Evolutionary conservation across 2,797 vertebrate species (phyloP).

Genomic region (Lates japonicus): DNA sequence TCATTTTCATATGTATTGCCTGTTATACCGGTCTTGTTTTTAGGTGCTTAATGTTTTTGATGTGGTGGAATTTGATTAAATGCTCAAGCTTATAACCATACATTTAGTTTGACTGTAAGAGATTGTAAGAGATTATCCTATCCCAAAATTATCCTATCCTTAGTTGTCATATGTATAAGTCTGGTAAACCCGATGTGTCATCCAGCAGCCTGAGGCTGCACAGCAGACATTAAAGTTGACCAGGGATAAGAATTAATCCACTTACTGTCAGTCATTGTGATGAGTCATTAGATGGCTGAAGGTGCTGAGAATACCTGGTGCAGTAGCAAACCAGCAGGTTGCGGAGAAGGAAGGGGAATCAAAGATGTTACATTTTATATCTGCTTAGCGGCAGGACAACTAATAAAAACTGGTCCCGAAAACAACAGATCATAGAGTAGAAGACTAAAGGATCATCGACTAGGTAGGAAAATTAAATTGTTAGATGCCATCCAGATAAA

Average conservation of each 20-base stretch:
- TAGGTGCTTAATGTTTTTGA: too few species aligned
- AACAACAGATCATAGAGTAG: not conserved
- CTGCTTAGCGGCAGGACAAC: not conserved
- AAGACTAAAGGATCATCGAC: too few species aligned
- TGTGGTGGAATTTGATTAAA: not conserved
- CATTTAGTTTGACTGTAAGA: too few species aligned
- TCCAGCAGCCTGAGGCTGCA: constrained; percentile 15
- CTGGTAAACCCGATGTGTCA: constrained; percentile 27
- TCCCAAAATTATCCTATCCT: not conserved
- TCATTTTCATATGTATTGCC: too few species aligned
- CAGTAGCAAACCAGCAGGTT: constrained; percentile 9
- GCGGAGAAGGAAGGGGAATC: not conserved
- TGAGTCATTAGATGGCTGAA: constrained; percentile 50
- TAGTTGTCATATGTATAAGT: not conserved
- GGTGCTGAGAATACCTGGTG: constrained; percentile 49
- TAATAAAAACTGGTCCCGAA: not conserved
- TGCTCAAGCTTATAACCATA: not conserved
- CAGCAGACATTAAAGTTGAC: constrained; percentile 65
- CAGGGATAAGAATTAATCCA: constrained; percentile 69
- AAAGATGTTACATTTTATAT: constrained; percentile 1
- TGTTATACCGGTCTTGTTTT: too few species aligned
- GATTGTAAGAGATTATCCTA: not conserved
- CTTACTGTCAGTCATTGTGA: constrained; percentile 44
- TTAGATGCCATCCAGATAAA: not conserved
- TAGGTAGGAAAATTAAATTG: not conserved